Evolutionary conservation across 2,113 vertebrate species (phyloP), one percentile per base, ranked within the genome.

Genomic region (Nothocercus julius): DNA sequence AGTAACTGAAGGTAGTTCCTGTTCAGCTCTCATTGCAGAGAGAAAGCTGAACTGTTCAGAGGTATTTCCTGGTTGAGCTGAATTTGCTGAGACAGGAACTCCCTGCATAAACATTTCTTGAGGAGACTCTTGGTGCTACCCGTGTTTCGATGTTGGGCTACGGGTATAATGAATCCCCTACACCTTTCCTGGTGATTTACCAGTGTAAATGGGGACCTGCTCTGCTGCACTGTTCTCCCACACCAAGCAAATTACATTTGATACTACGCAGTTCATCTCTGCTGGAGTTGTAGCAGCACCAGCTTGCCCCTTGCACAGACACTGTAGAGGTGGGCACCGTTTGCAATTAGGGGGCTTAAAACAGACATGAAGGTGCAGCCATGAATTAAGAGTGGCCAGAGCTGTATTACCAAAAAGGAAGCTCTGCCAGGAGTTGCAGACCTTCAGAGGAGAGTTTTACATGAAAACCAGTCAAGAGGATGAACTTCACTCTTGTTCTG

Each of bases 91-190:
- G 66, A 51, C 13, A 66, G 67, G 58, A 82, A 7, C n/a, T 93
- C 36, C 18, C n/a, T 38, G 63, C 54, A 38, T 32, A 74, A 77
- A 78, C n/a, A 16, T 67, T 87, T 51, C 24, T 54, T 58, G 67
- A 49, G 36, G 59, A 72, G 79, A 45, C 17, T 66, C 20, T 28
- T 40, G 63, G 72, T 83, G 40, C 68, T 91, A 30, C 15, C 17
- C 5, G 1, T 27, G 10, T 83, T 85, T n/a, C 75, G 67, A 8
- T 73, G 69, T 75, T 80, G 64, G 13, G 10, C 38, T 76, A 67
- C 30, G 19, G 19, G 2, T 51, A 67, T n/a, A 49, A 17, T 70
- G 68, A 59, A 38, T 18, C 5, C 40, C 45, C 25, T 0, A 0
- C 3, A 4, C n/a, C 32, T 82, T 78, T 68, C 6, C 63, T 47